Evolutionary conservation across 2,888 invertebrate species (phyloP), one percentile per base, ranked within the genome.

Genomic region (Meganola albula): DNA sequence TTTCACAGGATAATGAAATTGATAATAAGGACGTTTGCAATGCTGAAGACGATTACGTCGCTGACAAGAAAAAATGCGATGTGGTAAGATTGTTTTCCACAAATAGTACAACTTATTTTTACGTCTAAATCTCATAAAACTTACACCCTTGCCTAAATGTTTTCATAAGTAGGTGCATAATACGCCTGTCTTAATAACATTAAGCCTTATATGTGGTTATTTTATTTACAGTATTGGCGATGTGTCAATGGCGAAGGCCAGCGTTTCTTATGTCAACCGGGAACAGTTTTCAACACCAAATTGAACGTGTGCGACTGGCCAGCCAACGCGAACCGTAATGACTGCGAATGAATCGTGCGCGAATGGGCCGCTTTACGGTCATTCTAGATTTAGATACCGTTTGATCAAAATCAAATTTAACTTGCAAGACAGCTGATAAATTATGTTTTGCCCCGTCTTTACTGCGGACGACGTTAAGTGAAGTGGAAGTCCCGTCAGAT

Each of bases 221-320:
- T n/a, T n/a, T n/a, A n/a, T 32, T 16, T 11, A n/a, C 77, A 95
- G 94, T 96, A 95, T 60, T 95, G 93, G 83, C 91, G 94, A 40
- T 96, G 96, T 65, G 92, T 93, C 11, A 91, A 94, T 65, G 94
- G 93, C 3, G 90, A 91, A 59, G 90, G 92, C 2, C 77, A 91
- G 27, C 89, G 90, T 50, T 93, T 93, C 63, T 84, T 88, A 8
- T 96, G 96, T 62, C 89, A 90, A 45, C 83, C 89, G 0, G 93
- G 93, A 12, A 91, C 93, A 0, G 90, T 92, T 2, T 96, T 92
- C 87, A 92, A 95, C 59, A 88, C 89, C 0, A 74, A 86, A 12
- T 84, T 87, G 24, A 89, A 90, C 55, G 89, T 92, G 9, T 96
- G 96, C 68, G 95, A 94, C 70, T 96, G 95, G 95, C 92, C 93